These are phyloP conservation scores for Allophyes oxyacanthae DNA, from an alignment of 2,888 invertebrate species.

Conservation along the genomic window DNA sequence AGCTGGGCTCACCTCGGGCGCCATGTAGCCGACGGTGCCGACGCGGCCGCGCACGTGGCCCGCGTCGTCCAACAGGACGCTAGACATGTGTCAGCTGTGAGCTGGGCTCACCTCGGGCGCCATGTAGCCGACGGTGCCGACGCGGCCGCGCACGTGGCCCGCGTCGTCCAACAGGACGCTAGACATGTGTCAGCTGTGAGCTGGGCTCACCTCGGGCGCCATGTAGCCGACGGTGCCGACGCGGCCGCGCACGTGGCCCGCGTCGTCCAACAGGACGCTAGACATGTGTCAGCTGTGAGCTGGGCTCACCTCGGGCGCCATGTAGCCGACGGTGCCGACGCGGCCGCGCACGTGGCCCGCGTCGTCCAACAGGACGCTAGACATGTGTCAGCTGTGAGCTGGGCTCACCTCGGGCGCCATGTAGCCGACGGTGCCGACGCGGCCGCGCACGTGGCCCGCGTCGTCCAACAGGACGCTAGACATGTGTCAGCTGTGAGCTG, in stretches of 20 bases:
- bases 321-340: slow-evolving; percentile 99
- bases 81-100: too few species aligned
- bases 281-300: too few species aligned
- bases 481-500: too few species aligned
- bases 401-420: slow-evolving; percentile 93
- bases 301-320: slow-evolving; percentile 92
- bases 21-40: slow-evolving; percentile 99
- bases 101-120: slow-evolving; percentile 90
- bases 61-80: slow-evolving; percentile 89
- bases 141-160: slow-evolving; percentile 98
- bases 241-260: slow-evolving; percentile 98
- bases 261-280: slow-evolving; percentile 87
- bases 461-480: slow-evolving; percentile 82
- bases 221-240: slow-evolving; percentile 99
- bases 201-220: slow-evolving; percentile 91
- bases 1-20: slow-evolving; percentile 86
- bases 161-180: slow-evolving; percentile 89
- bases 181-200: too few species aligned
- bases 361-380: slow-evolving; percentile 82
- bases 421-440: slow-evolving; percentile 99
- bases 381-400: too few species aligned
- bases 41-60: slow-evolving; percentile 99
- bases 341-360: slow-evolving; percentile 98
- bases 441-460: slow-evolving; percentile 98
- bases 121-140: slow-evolving; percentile 99